phyloP scores from a whole-genome alignment of 2,888 invertebrate genomes.

The Trissonchulus sp. region DNA sequence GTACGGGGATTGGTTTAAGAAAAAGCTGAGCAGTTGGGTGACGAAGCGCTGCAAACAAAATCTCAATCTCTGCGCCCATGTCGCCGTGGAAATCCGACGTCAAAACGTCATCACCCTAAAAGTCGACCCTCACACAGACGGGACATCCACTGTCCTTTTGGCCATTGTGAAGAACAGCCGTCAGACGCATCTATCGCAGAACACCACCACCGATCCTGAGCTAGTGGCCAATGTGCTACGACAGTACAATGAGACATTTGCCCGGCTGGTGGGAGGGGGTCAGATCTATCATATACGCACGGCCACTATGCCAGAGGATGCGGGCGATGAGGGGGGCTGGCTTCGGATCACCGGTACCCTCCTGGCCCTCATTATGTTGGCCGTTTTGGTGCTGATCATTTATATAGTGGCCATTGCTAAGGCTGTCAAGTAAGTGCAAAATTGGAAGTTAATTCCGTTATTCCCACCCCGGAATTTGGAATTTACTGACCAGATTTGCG shows the following conservation, averaged over 20 bases:
- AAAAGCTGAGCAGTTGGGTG: not conserved
- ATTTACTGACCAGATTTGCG: no score
- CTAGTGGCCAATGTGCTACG: not conserved
- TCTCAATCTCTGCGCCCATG: not conserved
- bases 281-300: not conserved
- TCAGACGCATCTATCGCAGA: not conserved
- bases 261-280: not conserved
- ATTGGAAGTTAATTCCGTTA: no score
- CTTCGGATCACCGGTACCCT: not conserved
- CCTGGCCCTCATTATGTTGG: not conserved
- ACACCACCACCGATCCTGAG: not conserved
- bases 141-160: not conserved
- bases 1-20: not conserved
- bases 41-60: not conserved
- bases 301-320: not conserved
- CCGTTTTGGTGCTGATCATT: not conserved
- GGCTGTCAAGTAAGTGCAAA: not conserved
- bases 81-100: not conserved
- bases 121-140: not conserved
- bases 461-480: no score
- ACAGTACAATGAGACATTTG: not conserved
- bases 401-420: not conserved
- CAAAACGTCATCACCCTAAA: not conserved
- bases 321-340: not conserved
- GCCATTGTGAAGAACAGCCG: not conserved